Conservation (phyloP, 2,113 vertebrate species). For the Hirundichthys speculiger region DNA sequence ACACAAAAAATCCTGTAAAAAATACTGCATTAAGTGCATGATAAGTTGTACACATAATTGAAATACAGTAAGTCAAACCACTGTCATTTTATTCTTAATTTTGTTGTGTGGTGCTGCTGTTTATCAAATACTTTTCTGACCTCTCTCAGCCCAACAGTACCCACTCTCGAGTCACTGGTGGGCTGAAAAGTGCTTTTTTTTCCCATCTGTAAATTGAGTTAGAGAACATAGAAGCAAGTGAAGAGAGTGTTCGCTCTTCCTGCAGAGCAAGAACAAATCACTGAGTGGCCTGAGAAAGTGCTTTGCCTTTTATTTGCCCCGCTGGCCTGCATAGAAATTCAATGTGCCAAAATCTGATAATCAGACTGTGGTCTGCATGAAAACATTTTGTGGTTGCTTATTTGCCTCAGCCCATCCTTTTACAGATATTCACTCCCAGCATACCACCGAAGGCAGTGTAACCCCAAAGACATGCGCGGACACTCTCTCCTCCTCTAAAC, state of each 20-base stretch:
- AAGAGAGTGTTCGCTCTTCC: conserved; percentile 30
- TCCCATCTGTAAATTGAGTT: conserved; percentile 30
- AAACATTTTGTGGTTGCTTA: conserved; percentile 23
- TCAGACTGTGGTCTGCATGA: conserved; percentile 46
- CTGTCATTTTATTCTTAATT: not conserved
- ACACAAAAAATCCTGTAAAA: too few species aligned
- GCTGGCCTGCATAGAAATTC: conserved; percentile 30
- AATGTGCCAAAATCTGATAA: conserved; percentile 52
- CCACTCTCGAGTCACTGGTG: too few species aligned
- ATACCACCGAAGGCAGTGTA: conserved; percentile 17
- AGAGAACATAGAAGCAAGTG: conserved; percentile 29
- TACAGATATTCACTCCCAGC: conserved; percentile 7
- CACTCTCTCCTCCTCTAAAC: not conserved
- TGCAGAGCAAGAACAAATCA: conserved; percentile 31
- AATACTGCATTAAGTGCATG: too few species aligned
- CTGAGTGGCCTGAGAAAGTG: conserved; percentile 26
- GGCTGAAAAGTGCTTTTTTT: conserved; percentile 26
- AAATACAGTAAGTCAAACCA: conserved; percentile 9
- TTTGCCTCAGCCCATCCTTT: conserved; percentile 28
- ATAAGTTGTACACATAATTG: not conserved
- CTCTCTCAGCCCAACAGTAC: not conserved
- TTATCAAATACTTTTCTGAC: conserved; percentile 21
- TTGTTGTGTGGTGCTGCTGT: conserved; percentile 3
- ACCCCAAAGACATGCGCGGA: conserved; percentile 19
- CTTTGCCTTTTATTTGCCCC: conserved; percentile 52